Evolutionary conservation across 1,140 invertebrate species (phyloP), one percentile per base, ranked within the genome.

Genomic region (Chymomyza costata): DNA sequence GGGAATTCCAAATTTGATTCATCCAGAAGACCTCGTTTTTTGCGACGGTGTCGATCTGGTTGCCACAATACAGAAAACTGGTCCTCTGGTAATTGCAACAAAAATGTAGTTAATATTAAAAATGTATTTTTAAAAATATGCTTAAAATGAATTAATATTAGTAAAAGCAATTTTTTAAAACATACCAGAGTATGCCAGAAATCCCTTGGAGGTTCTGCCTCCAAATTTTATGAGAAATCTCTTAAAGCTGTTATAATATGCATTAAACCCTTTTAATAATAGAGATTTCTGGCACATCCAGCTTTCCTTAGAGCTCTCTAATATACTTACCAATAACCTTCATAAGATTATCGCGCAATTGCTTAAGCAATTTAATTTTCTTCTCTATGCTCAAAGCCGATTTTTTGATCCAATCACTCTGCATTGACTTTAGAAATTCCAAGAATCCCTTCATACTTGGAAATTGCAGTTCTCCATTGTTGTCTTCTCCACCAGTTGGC

Each of bases 1-100:
- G 93, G 92, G 80, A 94, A 93, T 50, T 91, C 90, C 44, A 93
- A 86, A 48, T 88, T 87, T 0, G 88, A 87, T 7, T 90, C 88
- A 15, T 85, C 67, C 76, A 76, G 52, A 76, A 65, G 32, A 47
- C 74, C 67, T 59, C 66, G 58, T 61, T 78, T 57, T 6, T 50
- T 48, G 5, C 81, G 60, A 52, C 57, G 55, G 63, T 74, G 54
- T 39, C 52, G 46, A 38, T 80, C 71, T 65, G 67, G 68, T 35
- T 62, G 61, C 78, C 76, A 83, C 30, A 86, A 49, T 44, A 48
- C 52, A 6, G 56, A 51, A 13, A 85, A 74, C 17, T 74, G 64
- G 52, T 85, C 40, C 45, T 84, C 82, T 84, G n/a, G n/a, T n/a
- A n/a, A n/a, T n/a, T n/a, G 35, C 28, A 18, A 28, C 15, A 14